Evolutionary conservation across 64 coral and sea anemone genomes (phyloP), one percentile per base, ranked within the genome.

Genomic region (Porites lutea): DNA sequence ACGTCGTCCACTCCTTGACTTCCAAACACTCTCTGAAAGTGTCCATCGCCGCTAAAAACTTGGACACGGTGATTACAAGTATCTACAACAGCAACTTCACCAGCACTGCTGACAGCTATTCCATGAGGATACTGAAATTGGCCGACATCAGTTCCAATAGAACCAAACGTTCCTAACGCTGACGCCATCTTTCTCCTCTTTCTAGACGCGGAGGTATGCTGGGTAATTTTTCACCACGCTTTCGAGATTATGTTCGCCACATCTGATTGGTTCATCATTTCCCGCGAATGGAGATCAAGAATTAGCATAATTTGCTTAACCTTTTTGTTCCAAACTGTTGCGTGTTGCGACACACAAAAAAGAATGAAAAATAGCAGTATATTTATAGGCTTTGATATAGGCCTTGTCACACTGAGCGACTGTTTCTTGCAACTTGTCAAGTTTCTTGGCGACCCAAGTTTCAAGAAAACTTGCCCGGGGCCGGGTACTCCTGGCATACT

Each of bases 11-110:
- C 69, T 72, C 86, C 86, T 43, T 88, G 86, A 10, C 43, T 44
- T 19, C 86, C 86, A 74, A 88, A 88, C 52, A 52, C 69, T 50
- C 86, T 76, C 52, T 6, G 71, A 75, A 74, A 75, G 16, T 63
- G 13, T 51, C 86, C 86, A 72, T 72, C 86, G 12, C 19, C 48
- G n/a, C 12, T 74, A 63, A 88, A 88, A 51, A 88, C 14, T n/a
- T 88, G 86, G 69, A 88, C 71, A 43, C 86, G 68, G 51, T 88
- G 68, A 88, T 88, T 88, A 59, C 86, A 72, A 69, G 86, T 76
- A 88, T 88, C 86, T 88, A 76, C 67, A 15, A 88, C 86, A 13
- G 86, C 86, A 4, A 88, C 71, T 59, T 88, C 72, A 14, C 69
- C 86, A 44, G 50, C 60, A 52, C 67, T 75, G 50, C 86, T 88